A percentile compares a stretch with the other conserved stretches of the same genome.
Conservation (phyloP, 2,113 vertebrate species). For the Poeciliopsis turrubarensis region DNA sequence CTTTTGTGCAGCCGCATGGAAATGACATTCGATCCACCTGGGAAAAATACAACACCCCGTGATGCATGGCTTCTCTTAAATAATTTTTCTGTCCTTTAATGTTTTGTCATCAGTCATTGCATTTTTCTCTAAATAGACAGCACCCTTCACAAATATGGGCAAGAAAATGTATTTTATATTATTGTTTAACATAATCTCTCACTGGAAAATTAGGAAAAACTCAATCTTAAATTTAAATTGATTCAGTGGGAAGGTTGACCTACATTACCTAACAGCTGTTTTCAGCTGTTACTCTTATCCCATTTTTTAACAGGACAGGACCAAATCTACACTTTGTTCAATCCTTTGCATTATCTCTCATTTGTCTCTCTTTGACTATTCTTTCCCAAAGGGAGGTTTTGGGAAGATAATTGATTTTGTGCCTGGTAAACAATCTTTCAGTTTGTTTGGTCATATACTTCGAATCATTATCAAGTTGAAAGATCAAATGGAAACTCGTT, state of each 20-base stretch:
- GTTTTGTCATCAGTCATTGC: neutral
- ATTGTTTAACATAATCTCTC: neutral
- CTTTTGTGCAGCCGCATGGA: constrained; percentile 97
- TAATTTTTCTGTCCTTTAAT: neutral
- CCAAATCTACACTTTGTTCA: neutral
- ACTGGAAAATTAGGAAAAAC: neutral
- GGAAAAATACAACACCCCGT: constrained; percentile 32
- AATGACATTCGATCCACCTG: constrained; percentile 99
- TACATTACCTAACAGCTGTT: neutral
- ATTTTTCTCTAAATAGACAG: neutral
- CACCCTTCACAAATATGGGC: neutral
- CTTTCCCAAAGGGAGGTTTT: too few relatives aligned
- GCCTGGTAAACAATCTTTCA: too few relatives aligned
- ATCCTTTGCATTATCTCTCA: neutral
- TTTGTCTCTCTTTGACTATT: neutral
- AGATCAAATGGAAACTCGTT: neutral
- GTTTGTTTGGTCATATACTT: neutral
- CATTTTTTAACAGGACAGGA: neutral
- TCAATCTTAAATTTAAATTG: neutral
- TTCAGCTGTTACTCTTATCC: neutral
- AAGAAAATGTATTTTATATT: neutral
- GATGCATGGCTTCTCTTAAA: neutral
- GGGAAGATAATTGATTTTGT: too few relatives aligned
- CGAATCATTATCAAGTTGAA: neutral
- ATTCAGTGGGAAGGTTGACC: neutral